phyloP scores from a whole-genome alignment of 2,797 vertebrate genomes.

The Bradypodion pumilum region DNA sequence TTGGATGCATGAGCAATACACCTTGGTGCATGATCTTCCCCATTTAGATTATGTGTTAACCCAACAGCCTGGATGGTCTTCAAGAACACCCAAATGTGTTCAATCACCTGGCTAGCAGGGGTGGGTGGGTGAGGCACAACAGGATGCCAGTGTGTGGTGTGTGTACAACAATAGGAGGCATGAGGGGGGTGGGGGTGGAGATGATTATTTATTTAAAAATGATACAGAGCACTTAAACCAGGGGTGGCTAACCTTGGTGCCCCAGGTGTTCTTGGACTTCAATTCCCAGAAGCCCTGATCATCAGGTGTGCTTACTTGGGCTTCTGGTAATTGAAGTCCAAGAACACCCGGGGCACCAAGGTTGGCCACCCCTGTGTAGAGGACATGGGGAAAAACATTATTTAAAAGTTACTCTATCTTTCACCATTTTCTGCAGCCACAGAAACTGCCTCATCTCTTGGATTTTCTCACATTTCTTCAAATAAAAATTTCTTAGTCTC shows the following conservation, averaged over 20 bases:
- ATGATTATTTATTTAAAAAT: neutral
- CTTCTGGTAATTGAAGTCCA: too few relatives aligned
- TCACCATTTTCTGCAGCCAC: neutral
- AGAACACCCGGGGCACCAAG: too few relatives aligned
- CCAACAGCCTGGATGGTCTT: neutral
- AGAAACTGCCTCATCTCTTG: neutral
- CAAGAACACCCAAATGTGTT: neutral
- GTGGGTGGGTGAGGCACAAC: too few relatives aligned
- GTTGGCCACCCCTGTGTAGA: too few relatives aligned
- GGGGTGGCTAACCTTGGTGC: too few relatives aligned
- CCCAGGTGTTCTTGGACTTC: too few relatives aligned
- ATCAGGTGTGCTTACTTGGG: too few relatives aligned
- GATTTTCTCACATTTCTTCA: neutral
- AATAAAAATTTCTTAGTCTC: neutral
- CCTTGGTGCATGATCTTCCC: neutral
- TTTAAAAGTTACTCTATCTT: neutral
- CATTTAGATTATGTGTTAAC: neutral
- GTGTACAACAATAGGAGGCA: neutral
- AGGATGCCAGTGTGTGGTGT: neutral
- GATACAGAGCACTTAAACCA: neutral
- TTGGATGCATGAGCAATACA: neutral
- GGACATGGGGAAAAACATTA: neutral
- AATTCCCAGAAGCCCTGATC: too few relatives aligned
- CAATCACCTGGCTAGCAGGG: neutral
- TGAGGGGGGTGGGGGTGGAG: neutral